Conservation (phyloP, 1,140 invertebrate genomes). For the Spodoptera frugiperda region DNA sequence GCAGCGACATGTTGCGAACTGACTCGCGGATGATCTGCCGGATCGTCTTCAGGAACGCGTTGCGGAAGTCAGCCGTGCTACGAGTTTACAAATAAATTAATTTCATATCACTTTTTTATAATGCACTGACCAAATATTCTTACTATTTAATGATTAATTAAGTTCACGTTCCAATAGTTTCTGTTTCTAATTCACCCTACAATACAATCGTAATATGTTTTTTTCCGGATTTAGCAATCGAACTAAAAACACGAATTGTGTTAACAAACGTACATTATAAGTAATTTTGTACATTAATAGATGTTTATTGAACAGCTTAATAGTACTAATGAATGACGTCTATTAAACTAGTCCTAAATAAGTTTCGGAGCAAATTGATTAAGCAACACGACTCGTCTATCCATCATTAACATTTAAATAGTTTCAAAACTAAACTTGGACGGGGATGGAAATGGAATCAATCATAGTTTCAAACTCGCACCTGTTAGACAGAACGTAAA, state of each 20-base stretch:
- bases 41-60: slow-evolving; percentile 98
- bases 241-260: no score
- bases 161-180: no score
- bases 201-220: no score
- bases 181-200: no score
- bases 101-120: no score
- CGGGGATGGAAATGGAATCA: slow-evolving; percentile 17
- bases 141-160: no score
- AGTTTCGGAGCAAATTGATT: slow-evolving; percentile 9
- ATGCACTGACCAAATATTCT: no score
- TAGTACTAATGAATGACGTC: neutral
- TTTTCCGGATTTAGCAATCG: no score
- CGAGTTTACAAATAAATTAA: neutral
- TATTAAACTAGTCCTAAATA: neutral
- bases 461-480: slow-evolving; percentile 67
- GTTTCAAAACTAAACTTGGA: slow-evolving; percentile 16
- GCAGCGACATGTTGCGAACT: slow-evolving; percentile 97
- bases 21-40: slow-evolving; percentile 98
- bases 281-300: no score
- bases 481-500: slow-evolving; percentile 98
- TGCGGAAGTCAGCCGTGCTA: slow-evolving; percentile 97
- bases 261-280: no score
- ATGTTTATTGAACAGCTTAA: no score
- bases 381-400: slow-evolving; percentile 8
- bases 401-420: slow-evolving; percentile 33